Conservation (phyloP, 2,113 vertebrate species). For the Planiliza haematocheilus region DNA sequence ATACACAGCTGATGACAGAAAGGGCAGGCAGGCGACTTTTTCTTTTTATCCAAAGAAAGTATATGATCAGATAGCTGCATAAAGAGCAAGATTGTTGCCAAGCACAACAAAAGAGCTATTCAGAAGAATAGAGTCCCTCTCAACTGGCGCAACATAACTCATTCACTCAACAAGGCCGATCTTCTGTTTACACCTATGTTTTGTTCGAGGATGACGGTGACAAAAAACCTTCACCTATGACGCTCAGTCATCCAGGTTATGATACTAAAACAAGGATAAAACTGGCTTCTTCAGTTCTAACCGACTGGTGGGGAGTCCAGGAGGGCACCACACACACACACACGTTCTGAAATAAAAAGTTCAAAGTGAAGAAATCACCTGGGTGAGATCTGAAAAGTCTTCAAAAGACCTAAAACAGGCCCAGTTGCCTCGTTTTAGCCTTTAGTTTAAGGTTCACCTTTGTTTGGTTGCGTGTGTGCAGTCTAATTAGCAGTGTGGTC, state of each 20-base stretch:
- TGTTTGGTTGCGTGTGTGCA: conserved; percentile 36
- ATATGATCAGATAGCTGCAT: conserved; percentile 26
- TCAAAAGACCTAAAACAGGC: too few relatives aligned
- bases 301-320: too few relatives aligned
- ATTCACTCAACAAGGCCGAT: background rate
- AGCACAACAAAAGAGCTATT: conserved; percentile 24
- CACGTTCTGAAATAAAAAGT: too few relatives aligned
- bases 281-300: too few relatives aligned
- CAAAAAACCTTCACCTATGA: too few relatives aligned
- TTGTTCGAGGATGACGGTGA: background rate
- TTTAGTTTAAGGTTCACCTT: too few relatives aligned
- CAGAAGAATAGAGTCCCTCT: conserved; percentile 7
- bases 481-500: conserved; percentile 30
- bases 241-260: too few relatives aligned
- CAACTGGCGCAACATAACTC: background rate
- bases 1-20: conserved; percentile 41
- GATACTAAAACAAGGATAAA: too few relatives aligned
- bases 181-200: background rate
- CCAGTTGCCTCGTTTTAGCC: too few relatives aligned
- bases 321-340: too few relatives aligned
- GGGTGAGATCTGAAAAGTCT: too few relatives aligned
- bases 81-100: background rate
- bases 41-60: conserved; percentile 14
- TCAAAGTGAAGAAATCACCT: too few relatives aligned
- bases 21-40: background rate